Conservation (phyloP, 1,140 invertebrate genomes). For the Wiebesia pumilae region DNA sequence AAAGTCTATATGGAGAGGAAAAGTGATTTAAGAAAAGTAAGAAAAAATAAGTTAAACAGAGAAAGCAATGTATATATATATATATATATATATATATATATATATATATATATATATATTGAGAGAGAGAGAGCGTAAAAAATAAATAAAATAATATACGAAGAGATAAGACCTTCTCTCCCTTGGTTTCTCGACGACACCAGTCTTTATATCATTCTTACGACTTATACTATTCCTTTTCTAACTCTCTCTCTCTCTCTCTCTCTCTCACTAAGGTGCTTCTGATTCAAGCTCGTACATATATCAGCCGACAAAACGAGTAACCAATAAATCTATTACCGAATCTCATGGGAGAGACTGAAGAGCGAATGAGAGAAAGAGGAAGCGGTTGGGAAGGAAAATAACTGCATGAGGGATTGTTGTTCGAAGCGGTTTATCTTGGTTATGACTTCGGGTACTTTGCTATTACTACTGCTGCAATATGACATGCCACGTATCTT, state of each 20-base stretch:
- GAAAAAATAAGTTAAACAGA: not conserved
- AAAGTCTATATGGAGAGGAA: not conserved
- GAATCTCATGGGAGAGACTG: constrained; percentile 64
- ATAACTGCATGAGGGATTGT: constrained; percentile 35
- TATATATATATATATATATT: too few species aligned
- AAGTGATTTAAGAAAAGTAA: not conserved
- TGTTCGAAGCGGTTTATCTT: constrained; percentile 46
- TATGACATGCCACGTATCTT: not conserved
- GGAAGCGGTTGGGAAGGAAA: not conserved
- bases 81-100: too few species aligned
- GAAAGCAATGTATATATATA: too few species aligned
- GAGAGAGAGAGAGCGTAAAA: not conserved
- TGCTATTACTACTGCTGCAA: not conserved
- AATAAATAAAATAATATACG: not conserved
- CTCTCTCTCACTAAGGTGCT: constrained; percentile 17
- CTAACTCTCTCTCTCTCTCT: constrained; percentile 24
- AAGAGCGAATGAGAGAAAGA: constrained; percentile 31
- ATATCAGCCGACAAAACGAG: constrained; percentile 59
- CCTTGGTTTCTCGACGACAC: not conserved
- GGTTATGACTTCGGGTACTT: constrained; percentile 45
- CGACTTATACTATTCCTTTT: not conserved
- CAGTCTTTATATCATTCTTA: constrained; percentile 32
- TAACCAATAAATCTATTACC: constrained; percentile 75
- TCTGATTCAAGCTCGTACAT: constrained; percentile 38
- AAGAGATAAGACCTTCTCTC: not conserved